These are phyloP conservation scores for Nephrotoma guestfalica DNA, from an alignment of 2,888 invertebrate species.

Conservation along the genomic window DNA sequence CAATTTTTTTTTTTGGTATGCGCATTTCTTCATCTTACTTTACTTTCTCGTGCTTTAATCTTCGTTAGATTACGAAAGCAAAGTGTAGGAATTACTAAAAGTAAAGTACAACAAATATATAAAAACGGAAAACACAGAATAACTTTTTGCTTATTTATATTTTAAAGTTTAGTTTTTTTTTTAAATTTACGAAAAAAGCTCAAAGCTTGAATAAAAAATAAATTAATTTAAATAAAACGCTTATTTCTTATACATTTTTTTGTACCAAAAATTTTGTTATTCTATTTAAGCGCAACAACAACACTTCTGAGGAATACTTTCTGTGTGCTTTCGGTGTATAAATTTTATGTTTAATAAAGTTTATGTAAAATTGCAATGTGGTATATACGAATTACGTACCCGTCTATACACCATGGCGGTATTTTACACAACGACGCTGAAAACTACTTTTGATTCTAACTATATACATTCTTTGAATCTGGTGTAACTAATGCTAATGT, in stretches of 20 bases:
- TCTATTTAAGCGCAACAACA: not conserved
- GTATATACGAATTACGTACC: not conserved
- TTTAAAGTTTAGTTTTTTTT: not conserved
- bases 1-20: not conserved
- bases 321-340: not conserved
- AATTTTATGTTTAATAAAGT: not conserved
- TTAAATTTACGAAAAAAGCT: not conserved
- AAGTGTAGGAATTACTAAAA: not conserved
- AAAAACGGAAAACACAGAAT: not conserved
- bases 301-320: not conserved
- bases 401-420: not conserved
- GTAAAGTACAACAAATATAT: not conserved
- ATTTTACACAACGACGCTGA: not conserved
- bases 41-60: not conserved
- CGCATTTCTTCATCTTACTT: not conserved
- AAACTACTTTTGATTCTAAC: not conserved
- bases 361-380: not conserved
- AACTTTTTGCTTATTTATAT: not conserved
- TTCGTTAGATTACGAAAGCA: not conserved
- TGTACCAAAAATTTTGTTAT: not conserved
- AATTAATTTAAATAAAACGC: not conserved
- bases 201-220: not conserved
- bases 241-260: not conserved
- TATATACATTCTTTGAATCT: not conserved
- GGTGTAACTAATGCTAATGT: not conserved